Evolutionary conservation across 2,888 invertebrate genomes (phyloP), one percentile per base, ranked within the genome.

Genomic region (Microdon myrmicae): DNA sequence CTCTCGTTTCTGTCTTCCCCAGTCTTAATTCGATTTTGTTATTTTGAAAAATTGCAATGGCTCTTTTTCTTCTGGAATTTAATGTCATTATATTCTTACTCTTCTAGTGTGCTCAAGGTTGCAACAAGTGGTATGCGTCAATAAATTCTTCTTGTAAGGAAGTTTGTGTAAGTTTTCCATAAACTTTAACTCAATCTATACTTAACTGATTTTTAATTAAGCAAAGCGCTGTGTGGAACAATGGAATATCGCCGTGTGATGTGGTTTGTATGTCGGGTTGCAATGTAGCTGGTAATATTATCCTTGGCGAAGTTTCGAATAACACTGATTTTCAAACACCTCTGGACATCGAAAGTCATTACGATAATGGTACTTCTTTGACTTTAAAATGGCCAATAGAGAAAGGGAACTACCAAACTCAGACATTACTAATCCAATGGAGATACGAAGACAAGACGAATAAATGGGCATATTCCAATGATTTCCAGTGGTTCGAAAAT

Each of bases 61-160:
- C n/a, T n/a, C n/a, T n/a, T n/a, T n/a, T n/a, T n/a, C n/a, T n/a
- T n/a, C n/a, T n/a, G n/a, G n/a, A n/a, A n/a, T n/a, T 28, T 9
- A 28, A 28, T 5, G 13, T 35, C 13, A 16, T 12, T 9, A 2
- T n/a, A 25, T 22, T 17, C 1, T 32, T 7, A n/a, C 17, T 23
- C 74, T 87, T 86, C 55, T 84, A 93, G 93, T 94, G 93, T 77
- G 83, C 85, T 56, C 83, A 86, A 76, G 93, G 93, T 51, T 94
- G 93, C 80, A 84, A 85, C 71, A 81, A 89, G 67, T 92, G 92
- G 92, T 85, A 86, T 75, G 83, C 83, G 71, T 91, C 91, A 20
- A 80, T 92, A 70, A 85, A 87, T 72, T 85, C 87, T 39, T 87
- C 90, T 29, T 93, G 93, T 75, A 88, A 88, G 79, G 85, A 84